Conservation (phyloP, 2,888 invertebrate species). For the Trissolcus brochymenae region DNA sequence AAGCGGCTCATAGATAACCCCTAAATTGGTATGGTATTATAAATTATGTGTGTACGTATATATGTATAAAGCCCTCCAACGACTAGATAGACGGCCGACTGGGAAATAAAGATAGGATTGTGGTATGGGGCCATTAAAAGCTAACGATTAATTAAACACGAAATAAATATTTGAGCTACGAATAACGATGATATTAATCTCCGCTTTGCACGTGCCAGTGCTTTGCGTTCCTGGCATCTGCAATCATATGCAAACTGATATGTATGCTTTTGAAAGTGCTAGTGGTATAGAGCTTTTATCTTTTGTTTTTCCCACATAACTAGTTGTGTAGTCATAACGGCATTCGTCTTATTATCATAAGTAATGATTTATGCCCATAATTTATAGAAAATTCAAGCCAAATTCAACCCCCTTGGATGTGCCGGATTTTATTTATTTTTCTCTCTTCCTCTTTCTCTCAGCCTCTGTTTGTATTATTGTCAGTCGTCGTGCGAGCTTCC, state of each 20-base stretch:
- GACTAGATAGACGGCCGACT: constrained; percentile 60
- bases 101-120: constrained; percentile 67
- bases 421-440: too few species aligned
- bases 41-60: constrained; percentile 49
- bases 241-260: constrained; percentile 48
- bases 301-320: constrained; percentile 38
- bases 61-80: constrained; percentile 47
- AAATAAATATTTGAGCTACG: constrained; percentile 73
- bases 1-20: constrained; percentile 61
- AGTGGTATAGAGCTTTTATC: constrained; percentile 35
- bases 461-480: not conserved
- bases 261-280: constrained; percentile 42
- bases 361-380: constrained; percentile 2
- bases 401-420: too few species aligned
- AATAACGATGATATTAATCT: constrained; percentile 73
- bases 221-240: constrained; percentile 50
- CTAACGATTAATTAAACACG: constrained; percentile 73
- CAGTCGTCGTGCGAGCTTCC: not conserved
- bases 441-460: too few species aligned
- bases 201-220: constrained; percentile 65
- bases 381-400: too few species aligned
- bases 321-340: constrained; percentile 23
- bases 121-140: constrained; percentile 67
- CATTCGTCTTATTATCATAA: constrained; percentile 27
- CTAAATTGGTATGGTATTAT: constrained; percentile 56